These are phyloP conservation scores for Parthenolecanium corni DNA, from an alignment of 2,888 invertebrate genomes.

Conservation along the genomic window DNA sequence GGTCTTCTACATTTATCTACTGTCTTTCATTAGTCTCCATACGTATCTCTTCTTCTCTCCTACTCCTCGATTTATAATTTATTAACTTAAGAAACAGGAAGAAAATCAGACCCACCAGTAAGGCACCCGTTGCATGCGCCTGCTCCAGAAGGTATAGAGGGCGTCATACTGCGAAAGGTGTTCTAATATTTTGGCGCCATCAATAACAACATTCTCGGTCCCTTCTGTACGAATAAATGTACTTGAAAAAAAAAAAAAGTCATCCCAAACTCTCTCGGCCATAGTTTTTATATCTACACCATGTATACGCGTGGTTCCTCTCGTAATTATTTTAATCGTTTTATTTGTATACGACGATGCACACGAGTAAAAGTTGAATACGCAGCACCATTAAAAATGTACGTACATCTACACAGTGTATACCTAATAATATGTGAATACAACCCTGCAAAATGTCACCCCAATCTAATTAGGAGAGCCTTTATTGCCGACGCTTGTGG, in stretches of 20 bases:
- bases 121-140: background rate
- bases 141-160: background rate
- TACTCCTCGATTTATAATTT: background rate
- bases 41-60: too few species aligned
- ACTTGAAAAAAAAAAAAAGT: too few species aligned
- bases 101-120: constrained; percentile 1
- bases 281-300: too few species aligned
- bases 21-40: too few species aligned
- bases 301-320: background rate
- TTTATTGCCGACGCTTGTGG: constrained; percentile 20
- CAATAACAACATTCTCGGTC: background rate
- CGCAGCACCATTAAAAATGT: too few species aligned
- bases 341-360: background rate
- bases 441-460: background rate
- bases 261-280: too few species aligned
- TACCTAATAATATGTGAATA: background rate
- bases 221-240: too few species aligned
- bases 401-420: background rate
- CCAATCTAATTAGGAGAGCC: constrained; percentile 7
- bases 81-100: constrained; percentile 1
- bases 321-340: constrained; percentile 25
- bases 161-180: constrained; percentile 3
- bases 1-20: too few species aligned
- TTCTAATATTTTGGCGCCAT: constrained; percentile 3
- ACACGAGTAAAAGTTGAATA: background rate